Evolutionary conservation across 1,140 invertebrate species (phyloP).

Genomic region (Cepaea nemoralis): DNA sequence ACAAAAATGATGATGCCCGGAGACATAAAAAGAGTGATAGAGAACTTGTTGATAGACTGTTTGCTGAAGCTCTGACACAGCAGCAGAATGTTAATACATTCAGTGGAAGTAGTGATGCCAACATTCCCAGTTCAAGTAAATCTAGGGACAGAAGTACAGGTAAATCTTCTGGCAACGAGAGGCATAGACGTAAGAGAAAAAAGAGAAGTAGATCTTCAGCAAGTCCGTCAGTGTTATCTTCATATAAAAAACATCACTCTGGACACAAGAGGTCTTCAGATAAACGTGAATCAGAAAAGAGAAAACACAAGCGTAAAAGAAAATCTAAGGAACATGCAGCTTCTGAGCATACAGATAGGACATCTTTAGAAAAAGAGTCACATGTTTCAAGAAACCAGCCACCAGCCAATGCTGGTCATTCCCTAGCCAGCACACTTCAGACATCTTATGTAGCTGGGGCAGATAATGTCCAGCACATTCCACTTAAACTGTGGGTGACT

Average conservation of each 20-base stretch:
- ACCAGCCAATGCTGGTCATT: not conserved
- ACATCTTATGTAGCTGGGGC: conserved; percentile 3
- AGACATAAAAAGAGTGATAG: conserved; percentile 16
- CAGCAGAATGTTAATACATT: not conserved
- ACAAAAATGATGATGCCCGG: not conserved
- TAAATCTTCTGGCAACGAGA: conserved; percentile 27
- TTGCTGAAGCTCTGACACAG: conserved; percentile 14
- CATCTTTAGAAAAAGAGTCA: not conserved
- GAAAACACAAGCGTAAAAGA: not conserved
- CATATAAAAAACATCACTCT: conserved; percentile 58
- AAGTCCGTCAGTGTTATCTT: conserved; percentile 2
- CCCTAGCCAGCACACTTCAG: conserved; percentile 8
- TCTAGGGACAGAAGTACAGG: conserved; percentile 1
- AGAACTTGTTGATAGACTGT: conserved; percentile 5
- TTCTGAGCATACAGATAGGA: not conserved
- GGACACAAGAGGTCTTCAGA: conserved; percentile 54
- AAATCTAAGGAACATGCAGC: not conserved
- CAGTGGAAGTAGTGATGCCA: not conserved
- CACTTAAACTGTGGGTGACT: conserved; percentile 37
- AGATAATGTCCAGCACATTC: conserved; percentile 35
- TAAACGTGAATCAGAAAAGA: not conserved
- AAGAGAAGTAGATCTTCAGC: conserved; percentile 31
- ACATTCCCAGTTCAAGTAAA: conserved; percentile 15
- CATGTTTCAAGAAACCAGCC: not conserved
- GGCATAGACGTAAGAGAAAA: conserved; percentile 44